phyloP scores from a whole-genome alignment of 2,113 vertebrate genomes.

The Paramormyrops kingsleyae region DNA sequence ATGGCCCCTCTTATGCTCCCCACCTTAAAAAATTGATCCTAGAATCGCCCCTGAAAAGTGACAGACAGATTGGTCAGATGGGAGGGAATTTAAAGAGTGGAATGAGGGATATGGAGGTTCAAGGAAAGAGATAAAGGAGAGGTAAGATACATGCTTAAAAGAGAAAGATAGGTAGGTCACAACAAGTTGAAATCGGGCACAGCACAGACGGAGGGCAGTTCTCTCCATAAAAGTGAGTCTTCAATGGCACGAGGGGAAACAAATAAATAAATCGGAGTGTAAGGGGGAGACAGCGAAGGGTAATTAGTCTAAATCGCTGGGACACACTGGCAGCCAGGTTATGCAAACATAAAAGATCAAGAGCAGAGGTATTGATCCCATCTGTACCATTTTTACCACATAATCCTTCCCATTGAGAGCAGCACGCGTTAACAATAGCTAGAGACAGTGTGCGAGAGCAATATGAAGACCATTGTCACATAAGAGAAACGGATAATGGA shows the following conservation, averaged over 20 bases:
- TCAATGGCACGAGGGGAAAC: neutral
- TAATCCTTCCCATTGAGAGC: neutral
- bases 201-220: neutral
- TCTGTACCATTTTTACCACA: neutral
- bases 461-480: neutral
- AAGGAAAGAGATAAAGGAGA: neutral
- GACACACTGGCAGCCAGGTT: neutral
- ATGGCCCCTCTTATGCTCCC: neutral
- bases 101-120: neutral
- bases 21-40: neutral
- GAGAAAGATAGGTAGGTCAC: neutral
- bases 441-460: neutral
- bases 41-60: neutral
- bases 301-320: slow-evolving; percentile 16
- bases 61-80: neutral
- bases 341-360: neutral
- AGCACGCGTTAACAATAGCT: neutral
- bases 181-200: neutral
- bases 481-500: neutral
- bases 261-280: neutral
- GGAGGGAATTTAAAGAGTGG: neutral
- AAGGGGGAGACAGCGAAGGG: neutral
- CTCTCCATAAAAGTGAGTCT: neutral
- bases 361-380: neutral
- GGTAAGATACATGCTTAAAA: neutral